Percentiles rank a stretch among this genome's conserved stretches.
Conservation (phyloP, 2,113 vertebrate species). For the Irena cyanogastra region DNA sequence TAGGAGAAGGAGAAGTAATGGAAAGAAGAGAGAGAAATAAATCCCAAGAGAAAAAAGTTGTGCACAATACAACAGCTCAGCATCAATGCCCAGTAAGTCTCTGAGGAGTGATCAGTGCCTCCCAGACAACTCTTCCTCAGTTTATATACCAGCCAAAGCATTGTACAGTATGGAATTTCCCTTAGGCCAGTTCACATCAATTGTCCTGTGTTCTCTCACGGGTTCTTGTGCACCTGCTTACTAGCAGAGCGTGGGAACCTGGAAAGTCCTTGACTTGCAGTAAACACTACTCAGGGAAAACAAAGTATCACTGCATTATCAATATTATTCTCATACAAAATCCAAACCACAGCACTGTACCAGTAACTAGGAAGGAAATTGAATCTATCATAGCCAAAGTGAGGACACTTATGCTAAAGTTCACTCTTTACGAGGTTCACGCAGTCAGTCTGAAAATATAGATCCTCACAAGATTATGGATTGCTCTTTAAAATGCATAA, state of each 20-base stretch:
- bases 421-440: neutral
- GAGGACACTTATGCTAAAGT: neutral
- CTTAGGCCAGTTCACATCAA: neutral
- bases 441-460: neutral
- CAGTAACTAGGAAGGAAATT: neutral
- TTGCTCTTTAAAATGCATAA: neutral
- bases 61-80: neutral
- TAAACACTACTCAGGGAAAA: neutral
- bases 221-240: neutral
- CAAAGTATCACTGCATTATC: neutral
- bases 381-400: neutral
- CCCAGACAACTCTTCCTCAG: too few relatives aligned
- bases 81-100: neutral
- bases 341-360: neutral
- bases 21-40: neutral
- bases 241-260: neutral
- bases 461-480: neutral
- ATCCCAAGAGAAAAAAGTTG: neutral
- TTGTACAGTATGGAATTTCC: neutral
- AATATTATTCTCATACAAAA: neutral
- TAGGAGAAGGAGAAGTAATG: neutral
- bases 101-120: rapidly evolving
- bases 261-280: neutral
- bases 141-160: neutral
- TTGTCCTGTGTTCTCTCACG: neutral